phyloP scores from a whole-genome alignment of 2,797 vertebrate genomes.

The Cephalopachus bancanus region DNA sequence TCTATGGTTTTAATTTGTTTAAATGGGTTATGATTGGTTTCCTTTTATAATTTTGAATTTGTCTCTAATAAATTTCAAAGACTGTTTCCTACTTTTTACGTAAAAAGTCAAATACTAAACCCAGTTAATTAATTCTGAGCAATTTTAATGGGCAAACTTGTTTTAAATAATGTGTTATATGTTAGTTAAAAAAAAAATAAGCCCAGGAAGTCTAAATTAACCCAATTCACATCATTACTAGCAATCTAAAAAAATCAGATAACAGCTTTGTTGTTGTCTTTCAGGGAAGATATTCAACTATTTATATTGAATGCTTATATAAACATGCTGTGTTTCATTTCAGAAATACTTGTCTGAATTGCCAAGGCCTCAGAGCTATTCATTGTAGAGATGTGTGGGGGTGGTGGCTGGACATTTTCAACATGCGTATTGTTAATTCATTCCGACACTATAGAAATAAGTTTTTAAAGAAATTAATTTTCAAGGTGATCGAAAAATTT shows the following conservation, averaged over 20 bases:
- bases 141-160: neutral
- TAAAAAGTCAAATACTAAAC: neutral
- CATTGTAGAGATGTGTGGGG: neutral
- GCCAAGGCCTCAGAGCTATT: conserved; percentile 51
- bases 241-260: neutral
- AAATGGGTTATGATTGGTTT: neutral
- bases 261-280: conserved; percentile 18
- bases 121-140: neutral
- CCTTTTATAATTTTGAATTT: conserved; percentile 24
- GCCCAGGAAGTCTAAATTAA: conserved; percentile 18
- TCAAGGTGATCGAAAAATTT: neutral
- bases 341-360: conserved; percentile 57
- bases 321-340: conserved; percentile 36
- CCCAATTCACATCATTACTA: neutral
- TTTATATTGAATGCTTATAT: conserved; percentile 21
- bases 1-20: neutral
- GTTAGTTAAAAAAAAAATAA: conserved; percentile 20
- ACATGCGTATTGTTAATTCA: neutral
- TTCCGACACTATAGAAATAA: neutral
- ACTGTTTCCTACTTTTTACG: neutral
- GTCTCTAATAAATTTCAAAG: neutral
- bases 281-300: neutral
- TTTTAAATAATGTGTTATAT: conserved; percentile 25
- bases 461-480: neutral
- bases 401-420: conserved; percentile 4